phyloP scores from a whole-genome alignment of 2,113 vertebrate species.

The Carettochelys insculpta region DNA sequence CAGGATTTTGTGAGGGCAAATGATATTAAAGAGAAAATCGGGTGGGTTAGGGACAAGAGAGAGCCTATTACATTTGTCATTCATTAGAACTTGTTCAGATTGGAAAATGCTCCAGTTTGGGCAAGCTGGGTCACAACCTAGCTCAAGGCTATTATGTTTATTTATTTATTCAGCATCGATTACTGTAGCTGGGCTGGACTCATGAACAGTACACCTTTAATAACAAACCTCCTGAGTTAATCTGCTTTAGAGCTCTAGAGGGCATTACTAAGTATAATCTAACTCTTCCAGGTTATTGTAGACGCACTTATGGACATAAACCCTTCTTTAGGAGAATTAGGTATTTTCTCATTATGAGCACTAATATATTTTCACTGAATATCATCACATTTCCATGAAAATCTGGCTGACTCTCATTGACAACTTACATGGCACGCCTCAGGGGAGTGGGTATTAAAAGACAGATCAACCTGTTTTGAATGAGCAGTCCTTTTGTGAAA shows the following conservation, averaged over 20 bases:
- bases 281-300: slow-evolving; percentile 72
- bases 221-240: slow-evolving; percentile 76
- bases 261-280: slow-evolving; percentile 76
- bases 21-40: slow-evolving; percentile 49
- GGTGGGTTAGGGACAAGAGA: not conserved
- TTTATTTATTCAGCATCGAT: slow-evolving; percentile 10
- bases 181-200: slow-evolving; percentile 32
- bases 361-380: slow-evolving; percentile 68
- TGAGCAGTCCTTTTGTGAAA: not conserved
- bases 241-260: slow-evolving; percentile 75
- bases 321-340: slow-evolving; percentile 82
- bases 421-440: not conserved
- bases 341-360: slow-evolving; percentile 78
- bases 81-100: not conserved
- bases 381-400: slow-evolving; percentile 77
- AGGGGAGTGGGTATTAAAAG: not conserved
- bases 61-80: not conserved
- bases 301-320: slow-evolving; percentile 73
- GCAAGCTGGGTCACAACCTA: rapidly evolving
- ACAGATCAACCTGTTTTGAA: slow-evolving; percentile 10
- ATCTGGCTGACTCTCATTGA: slow-evolving; percentile 54
- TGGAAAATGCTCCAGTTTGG: not conserved
- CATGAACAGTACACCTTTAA: slow-evolving; percentile 64
- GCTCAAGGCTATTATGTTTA: not conserved
- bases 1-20: slow-evolving; percentile 46